Base-by-base conservation (phyloP, 1,140 invertebrate species). In the Drosophila lacteicornis region DNA sequence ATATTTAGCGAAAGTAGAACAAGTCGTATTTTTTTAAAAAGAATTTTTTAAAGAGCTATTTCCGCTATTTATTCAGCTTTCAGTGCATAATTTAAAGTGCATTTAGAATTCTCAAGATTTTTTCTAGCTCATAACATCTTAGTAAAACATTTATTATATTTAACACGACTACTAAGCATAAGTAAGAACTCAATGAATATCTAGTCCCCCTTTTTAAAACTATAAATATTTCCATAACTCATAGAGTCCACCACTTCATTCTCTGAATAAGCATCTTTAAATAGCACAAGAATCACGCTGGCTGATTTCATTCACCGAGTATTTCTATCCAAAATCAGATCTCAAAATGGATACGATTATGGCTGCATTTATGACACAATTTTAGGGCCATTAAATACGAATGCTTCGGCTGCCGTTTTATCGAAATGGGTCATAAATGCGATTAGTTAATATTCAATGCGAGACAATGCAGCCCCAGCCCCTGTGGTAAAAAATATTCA, bases 331-430 rank as follows among this genome's bases (percentile, higher is more conserved):
- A 38, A 71, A 71, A 70, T 69, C 43, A 22, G 1, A 15, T 42
- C 1, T 40, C 11, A 19, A 40, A 27, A 45, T 40, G 8, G 33
- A 53, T 27, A 45, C 4, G 15, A 43, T 40, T 67, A 67, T 53
- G 30, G 38, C n/a, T 71, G 33, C 22, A 59, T 73, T 73, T 73
- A 73, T 73, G 69, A 50, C 66, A 71, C 50, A 73, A 71, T 73
- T 58, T 36, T 27, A 17, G 45, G 36, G 19, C 27, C 51, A 43
- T 73, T 70, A 58, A 70, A 58, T 22, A 15, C n/a, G 19, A 71
- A 70, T 49, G 36, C 36, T 13, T 42, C 9, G 19, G 17, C 47
- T 67, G 67, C 49, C 67, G 30, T 55, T 68, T 56, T 45, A 46
- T 58, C 38, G 11, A 71, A 51, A 51, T 49, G 65, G 45, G 42